Percentiles rank a stretch among this genome's conserved stretches.
phyloP scores from a whole-genome alignment of 2,113 vertebrate genomes.

The Petrocephalus zakoni region DNA sequence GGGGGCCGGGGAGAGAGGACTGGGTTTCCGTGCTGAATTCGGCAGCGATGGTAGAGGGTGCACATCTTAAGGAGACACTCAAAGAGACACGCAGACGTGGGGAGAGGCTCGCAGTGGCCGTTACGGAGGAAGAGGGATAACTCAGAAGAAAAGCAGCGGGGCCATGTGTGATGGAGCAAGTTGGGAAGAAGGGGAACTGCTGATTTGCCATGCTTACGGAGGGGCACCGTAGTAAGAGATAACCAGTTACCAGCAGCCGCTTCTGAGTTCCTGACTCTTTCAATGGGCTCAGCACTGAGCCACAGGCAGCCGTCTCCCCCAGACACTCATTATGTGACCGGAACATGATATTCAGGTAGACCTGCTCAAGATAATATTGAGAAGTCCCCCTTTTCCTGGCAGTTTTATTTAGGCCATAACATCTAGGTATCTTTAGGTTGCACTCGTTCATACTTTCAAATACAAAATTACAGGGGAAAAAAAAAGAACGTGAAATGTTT shows the following conservation, averaged over 20 bases:
- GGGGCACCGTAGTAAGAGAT: slow-evolving; percentile 24
- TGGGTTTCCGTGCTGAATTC: background rate
- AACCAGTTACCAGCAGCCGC: background rate
- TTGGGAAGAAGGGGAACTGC: background rate
- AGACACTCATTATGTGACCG: background rate
- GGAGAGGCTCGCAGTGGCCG: slow-evolving; percentile 26
- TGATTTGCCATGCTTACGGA: slow-evolving; percentile 25
- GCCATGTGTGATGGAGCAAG: background rate
- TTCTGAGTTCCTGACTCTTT: background rate
- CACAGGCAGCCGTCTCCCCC: background rate
- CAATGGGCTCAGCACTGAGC: background rate
- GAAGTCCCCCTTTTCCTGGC: too few species aligned
- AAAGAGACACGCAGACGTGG: slow-evolving; percentile 15
- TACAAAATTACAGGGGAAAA: background rate
- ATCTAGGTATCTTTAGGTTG: background rate
- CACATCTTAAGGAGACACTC: background rate
- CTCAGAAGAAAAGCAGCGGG: slow-evolving; percentile 38
- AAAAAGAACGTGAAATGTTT: background rate
- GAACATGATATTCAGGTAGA: background rate
- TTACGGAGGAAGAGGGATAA: slow-evolving; percentile 32
- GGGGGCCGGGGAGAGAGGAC: slow-evolving; percentile 13
- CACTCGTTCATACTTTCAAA: background rate
- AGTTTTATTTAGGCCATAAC: background rate
- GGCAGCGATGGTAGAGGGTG: background rate
- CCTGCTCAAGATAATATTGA: background rate